These are phyloP conservation scores for Agelastica alni DNA, from an alignment of 2,888 invertebrate genomes.

Conservation along the genomic window DNA sequence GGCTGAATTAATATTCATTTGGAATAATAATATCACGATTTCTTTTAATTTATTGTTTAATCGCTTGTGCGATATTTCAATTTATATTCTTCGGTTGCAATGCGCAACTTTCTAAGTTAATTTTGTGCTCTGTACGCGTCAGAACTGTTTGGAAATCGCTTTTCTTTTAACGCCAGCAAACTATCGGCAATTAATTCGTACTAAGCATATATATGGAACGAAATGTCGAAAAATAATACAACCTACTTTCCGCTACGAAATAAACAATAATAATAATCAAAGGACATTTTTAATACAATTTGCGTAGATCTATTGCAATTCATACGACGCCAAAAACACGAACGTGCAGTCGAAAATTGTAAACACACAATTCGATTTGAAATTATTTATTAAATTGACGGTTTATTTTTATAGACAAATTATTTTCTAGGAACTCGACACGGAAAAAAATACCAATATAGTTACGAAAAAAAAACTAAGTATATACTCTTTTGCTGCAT, in stretches of 20 bases:
- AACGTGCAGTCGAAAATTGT: too few species aligned
- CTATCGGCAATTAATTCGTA: conserved; percentile 3
- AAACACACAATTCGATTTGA: too few species aligned
- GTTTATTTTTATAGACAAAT: too few species aligned
- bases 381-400: too few species aligned
- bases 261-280: neutral
- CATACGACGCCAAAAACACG: too few species aligned
- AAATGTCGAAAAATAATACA: conserved; percentile 12
- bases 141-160: conserved; percentile 19
- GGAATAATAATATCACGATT: conserved; percentile 13
- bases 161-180: conserved; percentile 16
- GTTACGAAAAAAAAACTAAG: too few species aligned
- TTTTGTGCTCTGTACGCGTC: conserved; percentile 21
- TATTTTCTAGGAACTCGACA: too few species aligned
- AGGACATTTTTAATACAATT: too few species aligned
- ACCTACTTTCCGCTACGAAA: conserved; percentile 6
- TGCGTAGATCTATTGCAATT: too few species aligned
- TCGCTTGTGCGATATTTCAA: conserved; percentile 12
- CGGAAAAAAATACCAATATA: too few species aligned
- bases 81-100: conserved; percentile 21
- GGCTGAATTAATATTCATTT: conserved; percentile 1
- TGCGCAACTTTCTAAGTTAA: conserved; percentile 22
- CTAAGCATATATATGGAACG: neutral
- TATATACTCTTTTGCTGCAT: too few species aligned
- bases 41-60: conserved; percentile 10